Conservation (phyloP, 2,797 vertebrate genomes). For the Takifugu rubripes region DNA sequence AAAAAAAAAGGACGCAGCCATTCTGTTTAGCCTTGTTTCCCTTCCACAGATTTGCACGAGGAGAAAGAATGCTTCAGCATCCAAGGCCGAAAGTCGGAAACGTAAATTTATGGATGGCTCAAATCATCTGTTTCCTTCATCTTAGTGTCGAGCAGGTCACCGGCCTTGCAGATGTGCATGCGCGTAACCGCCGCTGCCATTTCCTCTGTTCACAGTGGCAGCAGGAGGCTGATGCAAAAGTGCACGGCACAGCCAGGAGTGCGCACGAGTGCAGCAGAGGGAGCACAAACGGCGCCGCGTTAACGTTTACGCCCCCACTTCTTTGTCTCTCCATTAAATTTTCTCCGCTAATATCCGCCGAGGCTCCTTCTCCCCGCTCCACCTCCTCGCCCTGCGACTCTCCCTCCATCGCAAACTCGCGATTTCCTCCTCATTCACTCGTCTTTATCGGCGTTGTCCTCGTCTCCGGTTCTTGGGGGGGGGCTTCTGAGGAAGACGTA, state of each 20-base stretch:
- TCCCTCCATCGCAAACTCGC: slow-evolving; percentile 37
- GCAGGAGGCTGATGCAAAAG: slow-evolving; percentile 62
- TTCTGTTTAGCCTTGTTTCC: slow-evolving; percentile 8
- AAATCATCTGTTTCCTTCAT: too few relatives aligned
- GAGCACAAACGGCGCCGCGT: slow-evolving; percentile 55
- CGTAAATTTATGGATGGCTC: too few relatives aligned
- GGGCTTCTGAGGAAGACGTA: slow-evolving; percentile 65
- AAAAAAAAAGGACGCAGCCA: slow-evolving; percentile 19
- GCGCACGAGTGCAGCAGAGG: slow-evolving; percentile 56
- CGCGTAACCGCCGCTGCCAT: slow-evolving; percentile 19
- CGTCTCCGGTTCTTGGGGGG: slow-evolving; percentile 46
- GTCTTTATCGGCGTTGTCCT: slow-evolving; percentile 48
- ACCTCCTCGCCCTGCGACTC: slow-evolving; percentile 7
- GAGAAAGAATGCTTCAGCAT: slow-evolving; percentile 16
- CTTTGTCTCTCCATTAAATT: slow-evolving; percentile 55
- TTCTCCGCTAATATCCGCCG: slow-evolving; percentile 41
- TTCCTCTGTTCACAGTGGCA: slow-evolving; percentile 54
- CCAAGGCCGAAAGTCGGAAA: too few relatives aligned
- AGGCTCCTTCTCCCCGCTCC: slow-evolving; percentile 12
- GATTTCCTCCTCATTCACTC: slow-evolving; percentile 36
- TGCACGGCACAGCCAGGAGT: slow-evolving; percentile 49
- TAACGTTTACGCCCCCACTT: slow-evolving; percentile 47
- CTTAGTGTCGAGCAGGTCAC: too few relatives aligned
- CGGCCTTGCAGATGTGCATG: slow-evolving; percentile 14
- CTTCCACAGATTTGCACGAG: slow-evolving; percentile 13